These are phyloP conservation scores for Calliphora vicina DNA, from an alignment of 1,140 invertebrate genomes.

Conservation along the genomic window DNA sequence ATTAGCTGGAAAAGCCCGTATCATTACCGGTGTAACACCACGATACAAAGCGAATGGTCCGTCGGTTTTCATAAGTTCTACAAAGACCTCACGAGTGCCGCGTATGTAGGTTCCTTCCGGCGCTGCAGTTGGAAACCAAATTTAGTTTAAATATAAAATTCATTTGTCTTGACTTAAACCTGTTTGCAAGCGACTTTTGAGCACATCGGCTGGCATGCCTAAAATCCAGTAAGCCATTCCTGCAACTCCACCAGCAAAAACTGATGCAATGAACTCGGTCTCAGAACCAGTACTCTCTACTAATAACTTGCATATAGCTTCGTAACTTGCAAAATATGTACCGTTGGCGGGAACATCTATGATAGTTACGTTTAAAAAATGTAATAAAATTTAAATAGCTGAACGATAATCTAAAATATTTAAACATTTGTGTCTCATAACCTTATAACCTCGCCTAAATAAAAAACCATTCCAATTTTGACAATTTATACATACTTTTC, in stretches of 20 bases:
- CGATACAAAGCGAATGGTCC: conserved; percentile 82
- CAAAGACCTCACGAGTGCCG: conserved; percentile 86
- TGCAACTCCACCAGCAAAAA: conserved; percentile 93
- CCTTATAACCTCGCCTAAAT: too few species aligned
- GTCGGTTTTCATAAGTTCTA: conserved; percentile 79
- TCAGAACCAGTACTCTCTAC: neutral
- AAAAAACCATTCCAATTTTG: too few species aligned
- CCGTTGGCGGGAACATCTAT: conserved; percentile 75
- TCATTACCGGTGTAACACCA: conserved; percentile 85
- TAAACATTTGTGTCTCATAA: too few species aligned
- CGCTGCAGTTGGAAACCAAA: conserved; percentile 67
- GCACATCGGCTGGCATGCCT: conserved; percentile 95
- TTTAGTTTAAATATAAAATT: neutral
- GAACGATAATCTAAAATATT: too few species aligned
- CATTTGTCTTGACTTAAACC: conserved; percentile 66
- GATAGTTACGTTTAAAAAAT: neutral
- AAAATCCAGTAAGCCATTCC: conserved; percentile 97
- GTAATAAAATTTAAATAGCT: too few species aligned
- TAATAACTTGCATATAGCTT: conserved; percentile 76
- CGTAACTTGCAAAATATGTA: conserved; percentile 97
- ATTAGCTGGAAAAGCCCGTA: conserved; percentile 93
- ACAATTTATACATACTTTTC: too few species aligned
- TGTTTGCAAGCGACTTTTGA: conserved; percentile 97
- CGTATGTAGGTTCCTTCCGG: conserved; percentile 90
- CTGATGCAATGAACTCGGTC: conserved; percentile 68